Percentiles rank a stretch among this genome's conserved stretches.
Evolutionary conservation across 1,140 invertebrate species (phyloP).

Genomic region (Leptonema lineaticorne): DNA sequence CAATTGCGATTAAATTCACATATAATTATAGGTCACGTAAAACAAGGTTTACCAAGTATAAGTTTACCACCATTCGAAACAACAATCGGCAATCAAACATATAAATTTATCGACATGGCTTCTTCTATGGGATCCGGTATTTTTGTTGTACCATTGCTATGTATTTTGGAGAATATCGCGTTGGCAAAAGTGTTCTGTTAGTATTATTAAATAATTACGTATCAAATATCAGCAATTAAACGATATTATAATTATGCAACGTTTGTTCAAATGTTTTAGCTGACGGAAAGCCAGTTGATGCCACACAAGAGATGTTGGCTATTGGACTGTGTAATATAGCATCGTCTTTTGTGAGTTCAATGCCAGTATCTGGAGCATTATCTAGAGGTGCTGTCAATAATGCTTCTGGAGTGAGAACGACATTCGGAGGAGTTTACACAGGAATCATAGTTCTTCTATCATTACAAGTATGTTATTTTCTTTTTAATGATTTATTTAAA

Average conservation of each 20-base stretch:
- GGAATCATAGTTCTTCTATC: conserved; percentile 74
- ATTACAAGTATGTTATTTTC: conserved; percentile 57
- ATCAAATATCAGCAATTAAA: not conserved
- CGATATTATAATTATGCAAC: not conserved
- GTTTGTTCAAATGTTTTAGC: conserved; percentile 45
- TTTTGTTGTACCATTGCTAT: conserved; percentile 74
- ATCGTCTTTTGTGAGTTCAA: conserved; percentile 81
- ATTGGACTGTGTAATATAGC: conserved; percentile 79
- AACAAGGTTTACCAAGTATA: conserved; percentile 67
- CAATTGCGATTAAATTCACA: not conserved
- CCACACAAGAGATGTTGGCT: conserved; percentile 79
- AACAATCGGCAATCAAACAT: conserved; percentile 64
- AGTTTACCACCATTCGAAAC: conserved; percentile 64
- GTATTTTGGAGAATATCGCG: conserved; percentile 78
- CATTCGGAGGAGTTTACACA: conserved; percentile 81
- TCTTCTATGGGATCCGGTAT: conserved; percentile 71
- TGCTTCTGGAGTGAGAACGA: conserved; percentile 79
- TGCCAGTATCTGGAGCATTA: conserved; percentile 83
- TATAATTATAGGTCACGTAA: conserved; percentile 61
- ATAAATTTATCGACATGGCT: conserved; percentile 67
- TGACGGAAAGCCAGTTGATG: conserved; percentile 72
- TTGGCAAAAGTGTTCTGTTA: conserved; percentile 80
- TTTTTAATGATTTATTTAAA: too few relatives aligned
- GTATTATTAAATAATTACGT: conserved; percentile 40
- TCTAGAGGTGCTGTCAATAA: conserved; percentile 85